phyloP scores from a whole-genome alignment of 2,113 vertebrate species.

The Rhinichthys klamathensis region DNA sequence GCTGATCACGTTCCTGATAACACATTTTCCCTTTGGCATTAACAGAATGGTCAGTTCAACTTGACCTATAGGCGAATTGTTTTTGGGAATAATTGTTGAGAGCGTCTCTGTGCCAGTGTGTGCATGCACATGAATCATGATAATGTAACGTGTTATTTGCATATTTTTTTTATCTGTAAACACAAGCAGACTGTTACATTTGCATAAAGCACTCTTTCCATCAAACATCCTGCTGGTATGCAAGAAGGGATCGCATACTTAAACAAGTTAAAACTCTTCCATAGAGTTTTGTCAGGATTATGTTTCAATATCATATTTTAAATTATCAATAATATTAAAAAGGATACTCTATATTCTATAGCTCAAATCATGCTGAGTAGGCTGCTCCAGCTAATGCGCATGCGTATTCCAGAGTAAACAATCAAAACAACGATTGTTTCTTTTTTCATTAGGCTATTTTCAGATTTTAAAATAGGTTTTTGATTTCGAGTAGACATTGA shows the following conservation, averaged over 20 bases:
- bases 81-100: not conserved
- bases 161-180: not conserved
- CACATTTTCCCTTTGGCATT: not conserved
- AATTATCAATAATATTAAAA: not conserved
- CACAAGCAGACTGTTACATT: not conserved
- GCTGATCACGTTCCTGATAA: not conserved
- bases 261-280: too few species aligned
- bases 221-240: not conserved
- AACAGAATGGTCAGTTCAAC: not conserved
- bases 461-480: not conserved
- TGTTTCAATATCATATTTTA: not conserved
- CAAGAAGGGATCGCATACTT: too few species aligned
- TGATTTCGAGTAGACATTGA: not conserved
- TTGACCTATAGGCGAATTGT: not conserved
- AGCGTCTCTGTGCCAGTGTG: not conserved
- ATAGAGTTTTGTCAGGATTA: not conserved
- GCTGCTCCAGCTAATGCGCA: not conserved
- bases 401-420: not conserved
- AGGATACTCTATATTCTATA: not conserved
- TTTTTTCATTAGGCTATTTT: not conserved
- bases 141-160: not conserved
- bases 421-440: not conserved
- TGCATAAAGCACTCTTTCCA: not conserved
- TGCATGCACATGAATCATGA: not conserved
- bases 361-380: not conserved